phyloP scores from a whole-genome alignment of 2,888 invertebrate genomes.

The Caenorhabditis imperialis region DNA sequence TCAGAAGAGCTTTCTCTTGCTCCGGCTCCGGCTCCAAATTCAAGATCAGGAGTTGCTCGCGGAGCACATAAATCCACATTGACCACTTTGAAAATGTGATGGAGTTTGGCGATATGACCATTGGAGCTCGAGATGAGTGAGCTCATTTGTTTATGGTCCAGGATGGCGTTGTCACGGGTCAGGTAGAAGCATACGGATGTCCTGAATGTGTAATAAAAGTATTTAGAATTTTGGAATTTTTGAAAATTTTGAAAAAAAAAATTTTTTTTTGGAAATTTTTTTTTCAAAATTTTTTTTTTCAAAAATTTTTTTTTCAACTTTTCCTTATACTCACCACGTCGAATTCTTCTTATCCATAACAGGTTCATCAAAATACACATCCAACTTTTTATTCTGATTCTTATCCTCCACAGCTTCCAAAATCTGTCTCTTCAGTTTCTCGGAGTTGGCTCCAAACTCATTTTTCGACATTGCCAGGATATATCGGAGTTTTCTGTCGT shows the following conservation, averaged over 20 bases:
- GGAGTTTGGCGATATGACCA: constrained; percentile 44
- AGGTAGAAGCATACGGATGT: constrained; percentile 52
- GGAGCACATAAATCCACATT: constrained; percentile 39
- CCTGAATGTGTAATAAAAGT: constrained; percentile 17
- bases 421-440: constrained; percentile 47
- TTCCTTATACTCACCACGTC: constrained; percentile 17
- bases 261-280: no score
- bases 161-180: constrained; percentile 45
- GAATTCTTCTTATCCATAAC: constrained; percentile 35
- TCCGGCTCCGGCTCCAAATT: no score
- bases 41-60: not conserved
- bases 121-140: constrained; percentile 23
- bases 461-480: constrained; percentile 54
- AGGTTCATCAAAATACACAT: constrained; percentile 42
- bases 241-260: no score
- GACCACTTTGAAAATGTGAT: constrained; percentile 51
- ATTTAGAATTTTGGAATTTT: no score
- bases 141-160: constrained; percentile 37
- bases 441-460: constrained; percentile 56
- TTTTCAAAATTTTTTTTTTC: no score
- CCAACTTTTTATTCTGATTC: constrained; percentile 28
- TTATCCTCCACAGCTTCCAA: constrained; percentile 31
- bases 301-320: no score
- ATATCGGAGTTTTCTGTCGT: constrained; percentile 54
- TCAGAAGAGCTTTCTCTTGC: constrained; percentile 4